Evolutionary conservation across 2,888 invertebrate species (phyloP), one percentile per base, ranked within the genome.

Genomic region (Campoplex capitator): DNA sequence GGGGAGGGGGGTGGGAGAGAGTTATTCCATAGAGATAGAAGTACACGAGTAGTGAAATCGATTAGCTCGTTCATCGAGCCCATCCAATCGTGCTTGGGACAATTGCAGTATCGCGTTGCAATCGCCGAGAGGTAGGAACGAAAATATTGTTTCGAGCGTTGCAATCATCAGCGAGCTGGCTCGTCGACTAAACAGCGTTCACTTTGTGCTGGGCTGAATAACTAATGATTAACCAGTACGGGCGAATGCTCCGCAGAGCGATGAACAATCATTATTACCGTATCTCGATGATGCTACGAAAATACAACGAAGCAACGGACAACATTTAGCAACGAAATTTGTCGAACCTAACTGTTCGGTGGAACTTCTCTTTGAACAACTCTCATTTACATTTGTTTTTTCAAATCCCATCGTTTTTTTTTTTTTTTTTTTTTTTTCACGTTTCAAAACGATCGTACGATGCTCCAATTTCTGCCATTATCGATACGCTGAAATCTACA

Each of bases 71-170:
- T 58, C 83, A 80, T 73, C 80, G 86, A 73, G 23, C 51, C 56
- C 54, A 58, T 56, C 77, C 62, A 23, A 38, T 51, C 56, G 58
- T 67, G 62, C 80, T 81, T 73, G 76, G 76, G 75, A 54, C 80
- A 84, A 86, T 86, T 77, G 84, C 84, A 77, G 81, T 81, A 84
- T 80, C 84, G 83, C 71, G 75, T 68, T 75, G 54, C 76, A 84
- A 80, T 84, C 80, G 71, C 38, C 73, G 71, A 65, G 74, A 80
- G 86, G 68, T 80, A 86, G 73, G 68, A 81, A 84, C 54, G 81
- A 87, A 87, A 87, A 87, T 87, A 87, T 87, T 87, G 86, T 84
- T 87, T 71, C 74, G 77, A 45, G 80, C 62, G 32, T 68, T 16
- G 81, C 81, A 77, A 86, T 86, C 68, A 81, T 84, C 42, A 67